Evolutionary conservation across 2,888 invertebrate genomes (phyloP), one percentile per base, ranked within the genome.

Genomic region (Heliconius erato): DNA sequence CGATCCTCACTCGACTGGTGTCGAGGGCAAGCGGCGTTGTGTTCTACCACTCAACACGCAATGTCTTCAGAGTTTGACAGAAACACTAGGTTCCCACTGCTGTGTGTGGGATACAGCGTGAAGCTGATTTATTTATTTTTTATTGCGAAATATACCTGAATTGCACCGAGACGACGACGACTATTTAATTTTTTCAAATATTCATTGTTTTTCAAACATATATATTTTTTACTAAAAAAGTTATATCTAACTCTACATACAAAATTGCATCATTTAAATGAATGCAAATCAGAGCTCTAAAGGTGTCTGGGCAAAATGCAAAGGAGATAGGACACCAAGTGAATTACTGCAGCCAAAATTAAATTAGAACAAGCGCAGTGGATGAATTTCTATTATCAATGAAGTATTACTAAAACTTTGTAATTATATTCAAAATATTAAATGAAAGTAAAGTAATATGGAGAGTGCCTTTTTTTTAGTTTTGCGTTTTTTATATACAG

Each of bases 221-320:
- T n/a, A 63, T n/a, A 23, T 63, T 63, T 63, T 23, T n/a, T 0
- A 63, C 11, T 9, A n/a, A 26, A 32, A 74, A 59, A 28, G 32
- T 74, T n/a, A 2, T 23, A 26, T 11, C 74, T 26, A 35, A 0
- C n/a, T 76, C n/a, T 63, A 76, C 63, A 63, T 35, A 63, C 35
- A 63, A 76, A 76, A 76, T 40, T 59, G 65, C 80, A 81, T 81
- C 82, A 82, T 85, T 85, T 82, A 83, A 86, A 86, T 86, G 79
- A 82, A 86, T 86, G 86, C 85, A 85, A 86, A 86, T 86, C 77
- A 59, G 54, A 49, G 79, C 78, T 82, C 80, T 82, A 84, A 84
- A 84, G 82, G 85, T 84, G 83, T 82, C 84, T 84, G 78, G 79
- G 49, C 71, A 82, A 84, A 82, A 86, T 83, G 84, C 85, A 84